Percentiles rank a stretch among this genome's conserved stretches.
Evolutionary conservation across 2,888 invertebrate genomes (phyloP).

Genomic region (Pandemis corylana): DNA sequence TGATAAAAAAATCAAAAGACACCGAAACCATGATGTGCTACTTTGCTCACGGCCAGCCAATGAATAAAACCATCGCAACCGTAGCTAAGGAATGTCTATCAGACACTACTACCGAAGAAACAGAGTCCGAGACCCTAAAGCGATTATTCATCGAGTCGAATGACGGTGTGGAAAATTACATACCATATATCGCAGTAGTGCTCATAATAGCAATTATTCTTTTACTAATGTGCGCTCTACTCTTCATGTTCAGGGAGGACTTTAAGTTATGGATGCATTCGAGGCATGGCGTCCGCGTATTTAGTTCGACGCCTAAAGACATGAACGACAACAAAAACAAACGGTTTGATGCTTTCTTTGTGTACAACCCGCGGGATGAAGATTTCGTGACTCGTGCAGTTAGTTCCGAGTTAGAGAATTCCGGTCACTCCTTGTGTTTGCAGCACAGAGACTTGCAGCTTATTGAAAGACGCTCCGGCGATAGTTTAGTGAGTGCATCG

Average conservation of each 20-base stretch:
- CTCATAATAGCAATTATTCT: constrained; percentile 89
- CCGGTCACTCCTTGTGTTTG: constrained; percentile 86
- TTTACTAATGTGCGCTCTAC: constrained; percentile 87
- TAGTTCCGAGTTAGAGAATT: constrained; percentile 90
- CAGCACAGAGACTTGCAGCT: constrained; percentile 87
- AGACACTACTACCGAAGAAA: constrained; percentile 87
- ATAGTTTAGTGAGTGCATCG: constrained; percentile 82
- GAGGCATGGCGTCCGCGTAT: constrained; percentile 90
- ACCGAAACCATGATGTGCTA: constrained; percentile 88
- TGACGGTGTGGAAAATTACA: constrained; percentile 88
- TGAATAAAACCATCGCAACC: constrained; percentile 80
- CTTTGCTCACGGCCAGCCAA: constrained; percentile 81
- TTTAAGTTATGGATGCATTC: constrained; percentile 92
- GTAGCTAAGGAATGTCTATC: constrained; percentile 85
- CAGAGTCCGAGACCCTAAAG: constrained; percentile 84
- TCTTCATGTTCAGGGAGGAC: constrained; percentile 91
- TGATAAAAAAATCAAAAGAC: constrained; percentile 87
- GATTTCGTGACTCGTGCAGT: constrained; percentile 88
- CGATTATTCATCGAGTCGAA: constrained; percentile 86
- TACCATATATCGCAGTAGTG: constrained; percentile 89
- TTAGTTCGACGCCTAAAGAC: constrained; percentile 85
- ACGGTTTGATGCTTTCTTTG: constrained; percentile 94
- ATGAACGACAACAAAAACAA: constrained; percentile 87
- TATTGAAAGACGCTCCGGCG: constrained; percentile 83
- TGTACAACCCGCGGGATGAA: constrained; percentile 93